A percentile compares a stretch with the other conserved stretches of the same genome.
Evolutionary conservation across 1,140 invertebrate genomes (phyloP).

Genomic region (Wiebesia pumilae): DNA sequence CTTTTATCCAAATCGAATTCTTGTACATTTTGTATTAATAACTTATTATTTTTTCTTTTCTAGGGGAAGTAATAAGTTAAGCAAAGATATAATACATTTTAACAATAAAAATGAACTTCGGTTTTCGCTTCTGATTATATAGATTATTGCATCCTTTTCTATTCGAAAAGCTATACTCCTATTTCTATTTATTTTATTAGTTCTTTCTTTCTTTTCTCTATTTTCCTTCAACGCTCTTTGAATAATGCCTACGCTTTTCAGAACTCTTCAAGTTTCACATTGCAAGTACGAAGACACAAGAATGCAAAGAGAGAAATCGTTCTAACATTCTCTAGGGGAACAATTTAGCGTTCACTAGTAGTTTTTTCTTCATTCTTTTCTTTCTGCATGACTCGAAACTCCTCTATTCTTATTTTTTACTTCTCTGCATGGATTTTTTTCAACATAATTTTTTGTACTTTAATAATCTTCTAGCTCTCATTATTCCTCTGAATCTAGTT

Average conservation of each 20-base stretch:
- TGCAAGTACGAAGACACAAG: slow-evolving; percentile 17
- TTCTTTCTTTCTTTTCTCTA: slow-evolving; percentile 6
- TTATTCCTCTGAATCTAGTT: neutral
- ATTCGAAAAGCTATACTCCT: neutral
- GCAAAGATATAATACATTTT: no score
- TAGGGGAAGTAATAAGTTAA: no score
- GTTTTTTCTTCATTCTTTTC: slow-evolving; percentile 9
- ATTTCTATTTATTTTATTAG: slow-evolving; percentile 12
- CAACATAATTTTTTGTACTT: slow-evolving; percentile 7
- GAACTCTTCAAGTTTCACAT: neutral
- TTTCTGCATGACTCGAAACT: neutral
- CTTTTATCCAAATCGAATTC: no score
- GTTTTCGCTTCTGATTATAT: neutral
- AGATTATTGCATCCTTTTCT: neutral
- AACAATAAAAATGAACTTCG: no score
- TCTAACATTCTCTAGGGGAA: neutral
- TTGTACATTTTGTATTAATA: no score
- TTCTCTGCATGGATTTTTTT: neutral
- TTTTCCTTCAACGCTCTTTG: neutral
- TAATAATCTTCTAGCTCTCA: neutral
- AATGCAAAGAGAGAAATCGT: neutral
- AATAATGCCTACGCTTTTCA: neutral
- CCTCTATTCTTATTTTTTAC: neutral
- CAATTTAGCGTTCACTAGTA: slow-evolving; percentile 14
- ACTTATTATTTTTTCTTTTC: no score